phyloP scores from a whole-genome alignment of 2,113 vertebrate genomes.

The Tetraodon nigroviridis region DNA sequence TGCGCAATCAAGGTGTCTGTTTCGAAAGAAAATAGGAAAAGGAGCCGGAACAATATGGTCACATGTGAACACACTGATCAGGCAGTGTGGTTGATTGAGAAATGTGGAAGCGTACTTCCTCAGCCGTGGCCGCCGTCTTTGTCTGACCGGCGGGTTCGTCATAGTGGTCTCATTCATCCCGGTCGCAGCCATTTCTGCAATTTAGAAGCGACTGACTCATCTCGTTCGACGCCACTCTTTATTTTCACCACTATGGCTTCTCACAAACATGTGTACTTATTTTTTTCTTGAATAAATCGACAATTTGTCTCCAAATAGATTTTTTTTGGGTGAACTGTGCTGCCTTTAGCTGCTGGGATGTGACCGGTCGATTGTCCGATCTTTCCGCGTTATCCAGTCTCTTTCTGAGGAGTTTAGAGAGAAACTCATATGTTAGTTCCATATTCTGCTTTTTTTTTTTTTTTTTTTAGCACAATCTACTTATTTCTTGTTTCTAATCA shows the following conservation, averaged over 20 bases:
- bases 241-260: not conserved
- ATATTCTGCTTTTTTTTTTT: constrained; percentile 9
- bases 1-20: not conserved
- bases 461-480: constrained; percentile 27
- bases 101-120: constrained; percentile 54
- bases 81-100: constrained; percentile 59
- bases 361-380: constrained; percentile 40
- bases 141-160: constrained; percentile 25
- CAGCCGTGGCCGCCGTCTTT: constrained; percentile 42
- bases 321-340: constrained; percentile 26
- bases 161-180: constrained; percentile 45
- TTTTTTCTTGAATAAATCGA: not conserved
- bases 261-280: not conserved
- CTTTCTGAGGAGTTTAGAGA: constrained; percentile 23
- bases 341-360: constrained; percentile 27
- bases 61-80: constrained; percentile 25
- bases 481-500: constrained; percentile 26
- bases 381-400: constrained; percentile 45
- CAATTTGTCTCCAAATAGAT: constrained; percentile 18
- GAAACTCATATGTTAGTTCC: constrained; percentile 18
- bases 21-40: not conserved
- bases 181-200: constrained; percentile 3
- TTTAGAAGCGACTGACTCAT: constrained; percentile 10
- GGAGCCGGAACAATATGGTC: constrained; percentile 35
- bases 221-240: constrained; percentile 2